A percentile compares a stretch with the other conserved stretches of the same genome.
phyloP scores from a whole-genome alignment of 2,888 invertebrate species.

The Scaeva pyrastri region DNA sequence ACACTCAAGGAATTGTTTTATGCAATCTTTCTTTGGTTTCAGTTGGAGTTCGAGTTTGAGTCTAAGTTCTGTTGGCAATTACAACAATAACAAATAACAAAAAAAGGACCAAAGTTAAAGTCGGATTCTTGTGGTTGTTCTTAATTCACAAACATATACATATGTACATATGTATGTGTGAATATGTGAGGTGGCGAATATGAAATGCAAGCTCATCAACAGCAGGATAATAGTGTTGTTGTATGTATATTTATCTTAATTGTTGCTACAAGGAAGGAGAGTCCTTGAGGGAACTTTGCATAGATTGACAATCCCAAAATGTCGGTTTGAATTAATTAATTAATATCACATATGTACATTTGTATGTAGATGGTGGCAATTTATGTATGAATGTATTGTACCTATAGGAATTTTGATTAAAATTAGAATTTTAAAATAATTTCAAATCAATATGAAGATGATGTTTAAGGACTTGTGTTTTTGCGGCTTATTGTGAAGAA shows the following conservation, averaged over 20 bases:
- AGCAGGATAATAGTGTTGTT: neutral
- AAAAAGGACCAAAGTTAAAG: conserved; percentile 4
- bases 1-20: conserved; percentile 67
- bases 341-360: conserved; percentile 2
- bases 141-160: no score
- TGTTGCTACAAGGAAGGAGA: neutral
- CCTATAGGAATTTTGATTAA: neutral
- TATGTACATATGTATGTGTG: neutral
- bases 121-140: neutral
- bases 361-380: no score
- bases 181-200: neutral
- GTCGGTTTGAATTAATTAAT: conserved; percentile 15
- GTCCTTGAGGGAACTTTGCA: conserved; percentile 20
- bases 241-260: neutral
- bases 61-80: conserved; percentile 8
- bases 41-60: neutral
- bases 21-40: conserved; percentile 4
- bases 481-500: no score
- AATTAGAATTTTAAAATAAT: conserved; percentile 23
- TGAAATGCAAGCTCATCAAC: conserved; percentile 27
- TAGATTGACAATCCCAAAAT: conserved; percentile 58
- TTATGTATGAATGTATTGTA: no score
- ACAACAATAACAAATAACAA: neutral
- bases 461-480: no score
- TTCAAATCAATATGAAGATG: neutral